phyloP scores from a whole-genome alignment of 2,797 vertebrate species.

The Diplodus sargus region DNA sequence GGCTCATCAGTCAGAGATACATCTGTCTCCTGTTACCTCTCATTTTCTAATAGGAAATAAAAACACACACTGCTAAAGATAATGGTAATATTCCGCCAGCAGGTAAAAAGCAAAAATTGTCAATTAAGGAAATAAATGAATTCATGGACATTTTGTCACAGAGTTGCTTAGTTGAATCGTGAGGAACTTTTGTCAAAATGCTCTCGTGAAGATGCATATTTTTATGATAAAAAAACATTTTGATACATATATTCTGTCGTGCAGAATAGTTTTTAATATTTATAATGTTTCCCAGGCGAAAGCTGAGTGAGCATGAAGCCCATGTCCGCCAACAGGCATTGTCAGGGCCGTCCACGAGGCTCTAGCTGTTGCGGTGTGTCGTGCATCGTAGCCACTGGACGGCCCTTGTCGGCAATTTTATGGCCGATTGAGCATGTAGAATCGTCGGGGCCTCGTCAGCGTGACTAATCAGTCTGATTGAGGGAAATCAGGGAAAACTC shows the following conservation, averaged over 20 bases:
- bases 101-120: not conserved
- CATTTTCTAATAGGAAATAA: not conserved
- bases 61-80: not conserved
- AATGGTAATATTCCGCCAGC: not conserved
- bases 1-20: not conserved
- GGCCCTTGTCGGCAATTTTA: too few species aligned
- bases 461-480: too few species aligned
- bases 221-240: slow-evolving; percentile 1
- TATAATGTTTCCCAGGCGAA: not conserved
- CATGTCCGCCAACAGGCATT: too few species aligned
- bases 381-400: too few species aligned
- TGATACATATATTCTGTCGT: not conserved
- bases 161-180: not conserved
- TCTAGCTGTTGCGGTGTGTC: too few species aligned
- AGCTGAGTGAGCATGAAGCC: not conserved
- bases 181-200: not conserved
- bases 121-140: not conserved
- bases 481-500: too few species aligned
- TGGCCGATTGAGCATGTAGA: too few species aligned
- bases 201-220: not conserved
- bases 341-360: too few species aligned
- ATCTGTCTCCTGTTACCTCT: not conserved
- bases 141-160: not conserved
- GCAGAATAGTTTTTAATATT: slow-evolving; percentile 6
- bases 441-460: too few species aligned